phyloP scores from a whole-genome alignment of 2,888 invertebrate genomes.

The Syrphus vitripennis region DNA sequence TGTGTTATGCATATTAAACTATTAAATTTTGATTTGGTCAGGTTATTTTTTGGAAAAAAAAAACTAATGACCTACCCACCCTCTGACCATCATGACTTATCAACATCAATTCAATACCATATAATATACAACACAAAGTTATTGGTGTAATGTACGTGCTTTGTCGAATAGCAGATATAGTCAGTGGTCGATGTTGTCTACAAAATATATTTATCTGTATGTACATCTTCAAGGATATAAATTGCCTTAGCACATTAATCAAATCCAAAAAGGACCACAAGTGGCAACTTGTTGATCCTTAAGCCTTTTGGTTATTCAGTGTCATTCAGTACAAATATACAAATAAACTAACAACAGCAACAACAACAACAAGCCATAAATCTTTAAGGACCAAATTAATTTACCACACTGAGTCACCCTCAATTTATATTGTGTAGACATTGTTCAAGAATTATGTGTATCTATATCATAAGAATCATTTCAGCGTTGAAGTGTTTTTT shows the following conservation, averaged over 20 bases:
- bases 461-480: not conserved
- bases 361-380: constrained; percentile 47
- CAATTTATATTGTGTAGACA: too few relatives aligned
- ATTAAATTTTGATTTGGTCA: constrained; percentile 42
- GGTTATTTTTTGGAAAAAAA: too few relatives aligned
- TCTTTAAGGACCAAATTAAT: constrained; percentile 54
- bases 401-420: constrained; percentile 6
- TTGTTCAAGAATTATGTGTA: not conserved
- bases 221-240: constrained; percentile 43
- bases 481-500: not conserved
- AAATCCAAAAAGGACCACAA: constrained; percentile 53
- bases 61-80: not conserved
- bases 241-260: constrained; percentile 61
- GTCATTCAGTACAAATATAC: constrained; percentile 32
- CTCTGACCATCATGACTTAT: not conserved
- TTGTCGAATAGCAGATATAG: not conserved
- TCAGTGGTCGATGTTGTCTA: constrained; percentile 11
- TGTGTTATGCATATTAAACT: too few relatives aligned
- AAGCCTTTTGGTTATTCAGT: constrained; percentile 55
- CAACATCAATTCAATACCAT: not conserved
- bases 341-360: constrained; percentile 50
- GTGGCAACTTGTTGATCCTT: constrained; percentile 66
- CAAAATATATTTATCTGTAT: too few relatives aligned
- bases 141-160: constrained; percentile 40
- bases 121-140: constrained; percentile 45